phyloP scores from a whole-genome alignment of 2,888 invertebrate species.

The Tenodera sinensis region DNA sequence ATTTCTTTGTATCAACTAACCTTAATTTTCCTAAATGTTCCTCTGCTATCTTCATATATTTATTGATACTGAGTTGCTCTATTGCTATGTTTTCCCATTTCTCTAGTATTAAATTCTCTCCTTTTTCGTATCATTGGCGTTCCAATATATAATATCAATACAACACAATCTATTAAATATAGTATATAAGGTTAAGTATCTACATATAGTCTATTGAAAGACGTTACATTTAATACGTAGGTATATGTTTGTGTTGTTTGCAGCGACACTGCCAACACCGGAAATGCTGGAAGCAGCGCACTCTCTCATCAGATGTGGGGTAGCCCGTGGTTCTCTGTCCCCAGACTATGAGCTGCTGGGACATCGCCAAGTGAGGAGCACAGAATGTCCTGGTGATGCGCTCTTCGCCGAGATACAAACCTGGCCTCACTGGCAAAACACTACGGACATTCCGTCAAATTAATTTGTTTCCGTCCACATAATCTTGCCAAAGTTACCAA shows the following conservation, averaged over 20 bases:
- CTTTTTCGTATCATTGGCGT: too few relatives aligned
- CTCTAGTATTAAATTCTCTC: too few relatives aligned
- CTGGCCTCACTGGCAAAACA: conserved; percentile 43
- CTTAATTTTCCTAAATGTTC: too few relatives aligned
- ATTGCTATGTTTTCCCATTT: too few relatives aligned
- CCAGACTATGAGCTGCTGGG: conserved; percentile 51
- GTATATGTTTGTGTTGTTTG: conserved; percentile 10
- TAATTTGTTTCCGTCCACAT: background rate
- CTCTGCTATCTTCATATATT: too few relatives aligned
- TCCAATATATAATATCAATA: too few relatives aligned
- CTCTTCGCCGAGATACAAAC: conserved; percentile 42
- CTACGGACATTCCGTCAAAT: background rate
- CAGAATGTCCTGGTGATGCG: conserved; percentile 43
- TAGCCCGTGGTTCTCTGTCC: conserved; percentile 46
- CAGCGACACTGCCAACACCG: conserved; percentile 48
- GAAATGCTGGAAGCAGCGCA: conserved; percentile 48
- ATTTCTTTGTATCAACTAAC: too few relatives aligned
- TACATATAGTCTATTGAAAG: too few relatives aligned
- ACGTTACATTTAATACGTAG: too few relatives aligned
- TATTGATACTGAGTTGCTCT: too few relatives aligned
- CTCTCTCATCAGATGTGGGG: conserved; percentile 50
- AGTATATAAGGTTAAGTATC: too few relatives aligned
- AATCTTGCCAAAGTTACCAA: background rate
- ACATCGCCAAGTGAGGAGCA: conserved; percentile 45
- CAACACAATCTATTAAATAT: too few relatives aligned